Evolutionary conservation across 2,888 invertebrate species (phyloP), one percentile per base, ranked within the genome.

Genomic region (Parnassius mnemosyne): DNA sequence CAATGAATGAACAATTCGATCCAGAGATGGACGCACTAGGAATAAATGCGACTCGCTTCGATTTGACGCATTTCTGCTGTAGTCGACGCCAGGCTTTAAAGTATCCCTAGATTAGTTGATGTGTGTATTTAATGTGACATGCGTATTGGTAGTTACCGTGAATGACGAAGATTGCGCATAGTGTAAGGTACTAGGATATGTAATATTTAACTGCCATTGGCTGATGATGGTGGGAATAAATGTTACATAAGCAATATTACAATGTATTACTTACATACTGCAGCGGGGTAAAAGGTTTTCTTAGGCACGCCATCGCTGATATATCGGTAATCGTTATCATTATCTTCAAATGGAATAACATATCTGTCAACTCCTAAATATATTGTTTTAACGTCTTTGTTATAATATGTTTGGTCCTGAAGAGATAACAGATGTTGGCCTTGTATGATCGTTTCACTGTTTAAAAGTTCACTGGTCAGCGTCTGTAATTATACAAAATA

Each of bases 341-440:
- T 79, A n/a, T 92, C 92, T 41, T 85, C 80, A 59, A 89, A 73
- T 2, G 83, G 73, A 3, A 84, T 76, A 1, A 71, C 64, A 52
- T 89, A 85, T n/a, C 80, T 79, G 62, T 93, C 92, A 49, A 92
- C 87, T 0, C 89, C 86, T 56, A 93, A 77, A 66, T 90, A 92
- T 2, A 89, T 73, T 0, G 78, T 76, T 64, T 79, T 84, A 0
- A 84, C 78, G 1, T 80, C 71, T 5, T 73, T 46, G 2, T 57
- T 64, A 0, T 71, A 65, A 0, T 71, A 65, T n/a, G 74, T 65
- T 1, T 72, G 66, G 5, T 85, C 83, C 68, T 81, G 78, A 1
- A 81, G 60, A 0, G 85, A 83, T 61, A 84, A 77, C 63, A 90
- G 66, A 72, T 80, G 82, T 70, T 90, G 90, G 0, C 92, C 88